Evolutionary conservation across 2,113 vertebrate species (phyloP).

Genomic region (Xenopus borealis): DNA sequence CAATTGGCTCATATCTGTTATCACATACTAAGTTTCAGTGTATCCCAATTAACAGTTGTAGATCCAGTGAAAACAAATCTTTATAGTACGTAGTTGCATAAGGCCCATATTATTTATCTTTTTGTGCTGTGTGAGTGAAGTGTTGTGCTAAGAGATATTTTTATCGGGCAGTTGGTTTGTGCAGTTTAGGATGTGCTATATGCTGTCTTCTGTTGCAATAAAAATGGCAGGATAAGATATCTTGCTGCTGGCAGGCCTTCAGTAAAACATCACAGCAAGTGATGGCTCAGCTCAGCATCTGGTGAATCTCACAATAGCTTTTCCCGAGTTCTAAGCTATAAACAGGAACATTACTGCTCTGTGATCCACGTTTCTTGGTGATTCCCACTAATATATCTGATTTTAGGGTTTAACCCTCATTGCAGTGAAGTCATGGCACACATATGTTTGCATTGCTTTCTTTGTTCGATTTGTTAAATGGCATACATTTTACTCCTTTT

Average conservation of each 20-base stretch:
- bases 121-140: not conserved
- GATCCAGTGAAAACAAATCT: not conserved
- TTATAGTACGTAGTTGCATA: too few species aligned
- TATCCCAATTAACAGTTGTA: not conserved
- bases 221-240: conserved; percentile 29
- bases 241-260: conserved; percentile 28
- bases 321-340: conserved; percentile 35
- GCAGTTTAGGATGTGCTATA: conserved; percentile 28
- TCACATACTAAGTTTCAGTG: not conserved
- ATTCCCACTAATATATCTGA: conserved; percentile 32
- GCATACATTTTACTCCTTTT: too few species aligned
- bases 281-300: conserved; percentile 26
- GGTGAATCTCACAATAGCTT: conserved; percentile 38
- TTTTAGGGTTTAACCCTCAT: conserved; percentile 10
- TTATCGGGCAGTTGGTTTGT: conserved; percentile 38
- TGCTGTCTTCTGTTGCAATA: conserved; percentile 3
- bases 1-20: too few species aligned
- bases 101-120: not conserved
- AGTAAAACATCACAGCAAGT: conserved; percentile 31
- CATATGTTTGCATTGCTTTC: not conserved
- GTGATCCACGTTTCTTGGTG: conserved; percentile 28
- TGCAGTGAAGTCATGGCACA: not conserved
- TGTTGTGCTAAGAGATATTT: conserved; percentile 29
- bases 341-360: conserved; percentile 32
- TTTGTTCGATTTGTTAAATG: too few species aligned